phyloP scores from a whole-genome alignment of 2,113 vertebrate species.

The Panurus biarmicus region DNA sequence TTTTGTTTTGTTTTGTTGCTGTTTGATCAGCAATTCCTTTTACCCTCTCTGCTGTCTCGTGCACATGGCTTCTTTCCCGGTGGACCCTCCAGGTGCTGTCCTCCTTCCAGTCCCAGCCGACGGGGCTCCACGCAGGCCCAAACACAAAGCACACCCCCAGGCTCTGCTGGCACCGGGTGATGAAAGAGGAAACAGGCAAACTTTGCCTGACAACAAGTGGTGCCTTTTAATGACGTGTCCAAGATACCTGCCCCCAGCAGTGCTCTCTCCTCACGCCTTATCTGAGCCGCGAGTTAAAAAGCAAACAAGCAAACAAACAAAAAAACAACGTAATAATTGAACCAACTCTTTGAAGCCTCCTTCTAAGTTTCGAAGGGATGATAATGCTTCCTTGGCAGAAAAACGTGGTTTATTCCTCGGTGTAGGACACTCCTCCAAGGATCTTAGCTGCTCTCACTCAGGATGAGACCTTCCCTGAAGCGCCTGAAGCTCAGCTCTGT shows the following conservation, averaged over 20 bases:
- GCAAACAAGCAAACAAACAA: too few species aligned
- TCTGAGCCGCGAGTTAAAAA: background rate
- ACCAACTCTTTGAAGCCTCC: background rate
- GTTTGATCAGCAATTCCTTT: background rate
- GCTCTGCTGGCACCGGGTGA: accelerated
- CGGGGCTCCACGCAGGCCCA: accelerated
- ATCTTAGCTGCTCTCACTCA: too few species aligned
- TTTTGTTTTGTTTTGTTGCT: too few species aligned
- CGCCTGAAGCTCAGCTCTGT: too few species aligned
- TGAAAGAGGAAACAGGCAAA: background rate
- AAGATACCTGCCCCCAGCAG: background rate
- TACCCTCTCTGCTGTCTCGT: background rate
- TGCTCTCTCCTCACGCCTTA: background rate
- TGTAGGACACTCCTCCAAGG: background rate
- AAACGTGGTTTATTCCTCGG: background rate
- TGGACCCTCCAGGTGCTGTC: background rate
- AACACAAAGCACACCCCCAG: accelerated
- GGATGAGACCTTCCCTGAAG: background rate
- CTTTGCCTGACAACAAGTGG: accelerated
- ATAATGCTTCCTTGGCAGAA: background rate
- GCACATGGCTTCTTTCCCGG: background rate
- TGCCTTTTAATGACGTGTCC: background rate
- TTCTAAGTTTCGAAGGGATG: background rate
- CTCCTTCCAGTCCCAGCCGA: background rate
- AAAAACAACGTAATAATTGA: accelerated